A percentile compares a stretch with the other conserved stretches of the same genome.
Evolutionary conservation across 30 jellyfish, hydroid and myxozoan species (phyloP).

Genomic region (Haliclystus octoradiatus): DNA sequence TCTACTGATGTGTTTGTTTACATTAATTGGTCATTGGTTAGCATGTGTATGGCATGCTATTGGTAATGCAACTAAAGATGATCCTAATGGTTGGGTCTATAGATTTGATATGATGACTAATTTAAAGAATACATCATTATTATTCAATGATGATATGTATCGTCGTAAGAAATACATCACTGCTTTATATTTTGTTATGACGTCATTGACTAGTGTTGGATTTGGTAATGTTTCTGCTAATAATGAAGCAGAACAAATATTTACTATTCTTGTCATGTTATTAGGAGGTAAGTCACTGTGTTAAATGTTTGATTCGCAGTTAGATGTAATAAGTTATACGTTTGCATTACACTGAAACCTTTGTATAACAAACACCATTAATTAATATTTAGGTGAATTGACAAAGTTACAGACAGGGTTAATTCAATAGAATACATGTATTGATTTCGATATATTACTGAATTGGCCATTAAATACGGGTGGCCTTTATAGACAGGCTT

Average conservation of each 20-base stretch:
- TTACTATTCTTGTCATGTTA: slow-evolving; percentile 65
- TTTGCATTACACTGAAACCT: background rate
- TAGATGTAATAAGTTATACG: background rate
- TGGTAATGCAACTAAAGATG: slow-evolving; percentile 35
- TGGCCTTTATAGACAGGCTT: no score
- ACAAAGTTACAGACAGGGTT: no score
- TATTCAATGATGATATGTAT: slow-evolving; percentile 7
- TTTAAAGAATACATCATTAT: background rate
- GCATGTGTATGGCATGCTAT: slow-evolving; percentile 89
- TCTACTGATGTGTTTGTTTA: slow-evolving; percentile 61
- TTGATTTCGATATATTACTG: no score
- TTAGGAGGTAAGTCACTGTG: slow-evolving; percentile 83
- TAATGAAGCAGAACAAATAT: slow-evolving; percentile 60
- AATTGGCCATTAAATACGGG: no score
- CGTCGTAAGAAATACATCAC: slow-evolving; percentile 39
- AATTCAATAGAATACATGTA: no score
- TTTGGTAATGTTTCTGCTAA: slow-evolving; percentile 93
- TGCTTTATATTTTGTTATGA: slow-evolving; percentile 52
- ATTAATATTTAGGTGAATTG: no score
- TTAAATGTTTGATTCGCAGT: no score
- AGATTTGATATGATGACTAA: slow-evolving; percentile 15
- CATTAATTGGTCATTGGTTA: slow-evolving; percentile 85
- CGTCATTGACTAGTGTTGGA: slow-evolving; percentile 91
- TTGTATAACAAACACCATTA: no score
- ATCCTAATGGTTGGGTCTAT: slow-evolving; percentile 51